A percentile compares a stretch with the other conserved stretches of the same genome.
Conservation (phyloP, 2,888 invertebrate species). For the Heliconius sara region DNA sequence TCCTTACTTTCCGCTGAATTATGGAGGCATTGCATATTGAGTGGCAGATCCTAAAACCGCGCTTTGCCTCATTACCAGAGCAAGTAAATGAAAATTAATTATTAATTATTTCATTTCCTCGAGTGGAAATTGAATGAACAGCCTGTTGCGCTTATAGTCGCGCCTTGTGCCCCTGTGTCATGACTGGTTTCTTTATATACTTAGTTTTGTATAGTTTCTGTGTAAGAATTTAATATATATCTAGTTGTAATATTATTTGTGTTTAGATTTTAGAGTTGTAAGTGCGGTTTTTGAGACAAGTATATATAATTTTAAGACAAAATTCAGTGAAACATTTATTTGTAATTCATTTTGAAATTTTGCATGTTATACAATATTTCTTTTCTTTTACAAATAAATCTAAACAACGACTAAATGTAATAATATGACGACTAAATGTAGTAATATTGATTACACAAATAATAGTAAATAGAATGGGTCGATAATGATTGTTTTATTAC, state of each 20-base stretch:
- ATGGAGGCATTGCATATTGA: too few relatives aligned
- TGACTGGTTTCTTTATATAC: too few relatives aligned
- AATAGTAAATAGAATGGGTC: neutral
- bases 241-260: neutral
- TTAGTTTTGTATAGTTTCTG: neutral
- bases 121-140: too few relatives aligned
- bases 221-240: neutral
- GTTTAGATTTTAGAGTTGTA: neutral
- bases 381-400: too few relatives aligned
- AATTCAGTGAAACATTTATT: neutral
- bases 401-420: neutral
- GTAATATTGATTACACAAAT: neutral
- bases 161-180: too few relatives aligned
- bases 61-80: too few relatives aligned
- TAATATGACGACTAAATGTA: neutral
- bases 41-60: too few relatives aligned
- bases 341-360: neutral
- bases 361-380: neutral
- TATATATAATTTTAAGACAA: neutral
- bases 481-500: neutral
- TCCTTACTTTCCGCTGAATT: too few relatives aligned
- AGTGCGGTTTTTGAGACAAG: neutral
- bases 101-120: too few relatives aligned
- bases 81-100: too few relatives aligned
- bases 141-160: too few relatives aligned